phyloP scores from a whole-genome alignment of 2,888 invertebrate genomes.

The Papilio protenor region DNA sequence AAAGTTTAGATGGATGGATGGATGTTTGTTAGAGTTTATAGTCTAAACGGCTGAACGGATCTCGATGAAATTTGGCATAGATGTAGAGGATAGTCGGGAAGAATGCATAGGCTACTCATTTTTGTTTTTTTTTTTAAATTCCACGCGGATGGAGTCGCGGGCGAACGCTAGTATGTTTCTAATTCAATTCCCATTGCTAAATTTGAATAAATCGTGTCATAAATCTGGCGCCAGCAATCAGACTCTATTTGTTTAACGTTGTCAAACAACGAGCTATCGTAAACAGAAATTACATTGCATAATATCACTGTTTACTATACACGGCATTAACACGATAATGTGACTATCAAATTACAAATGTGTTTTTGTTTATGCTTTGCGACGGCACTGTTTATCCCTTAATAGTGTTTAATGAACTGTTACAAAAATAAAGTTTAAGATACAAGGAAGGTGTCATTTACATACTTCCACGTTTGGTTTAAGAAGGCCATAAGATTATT shows the following conservation, averaged over 20 bases:
- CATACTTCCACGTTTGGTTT: not conserved
- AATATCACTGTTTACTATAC: slow-evolving; percentile 1
- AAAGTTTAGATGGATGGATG: no score
- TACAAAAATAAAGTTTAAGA: not conserved
- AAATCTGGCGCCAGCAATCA: slow-evolving; percentile 15
- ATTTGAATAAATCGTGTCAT: not conserved
- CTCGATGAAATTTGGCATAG: no score
- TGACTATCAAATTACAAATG: slow-evolving; percentile 7
- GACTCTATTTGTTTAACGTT: not conserved
- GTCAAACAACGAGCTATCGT: slow-evolving; percentile 13
- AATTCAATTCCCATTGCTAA: not conserved
- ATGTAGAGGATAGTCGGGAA: no score
- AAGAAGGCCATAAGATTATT: not conserved
- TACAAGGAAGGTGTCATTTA: not conserved
- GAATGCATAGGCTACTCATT: no score
- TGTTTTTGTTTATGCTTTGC: not conserved
- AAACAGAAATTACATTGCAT: slow-evolving; percentile 10
- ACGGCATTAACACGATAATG: not conserved
- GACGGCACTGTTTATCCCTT: not conserved
- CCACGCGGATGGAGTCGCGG: no score
- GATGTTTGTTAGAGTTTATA: no score
- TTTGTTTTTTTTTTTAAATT: no score
- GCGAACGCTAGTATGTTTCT: not conserved
- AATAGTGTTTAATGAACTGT: not conserved
- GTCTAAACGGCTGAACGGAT: no score